These are phyloP conservation scores for Pyrrhosoma nymphula DNA, from an alignment of 2,888 invertebrate species.

Conservation along the genomic window DNA sequence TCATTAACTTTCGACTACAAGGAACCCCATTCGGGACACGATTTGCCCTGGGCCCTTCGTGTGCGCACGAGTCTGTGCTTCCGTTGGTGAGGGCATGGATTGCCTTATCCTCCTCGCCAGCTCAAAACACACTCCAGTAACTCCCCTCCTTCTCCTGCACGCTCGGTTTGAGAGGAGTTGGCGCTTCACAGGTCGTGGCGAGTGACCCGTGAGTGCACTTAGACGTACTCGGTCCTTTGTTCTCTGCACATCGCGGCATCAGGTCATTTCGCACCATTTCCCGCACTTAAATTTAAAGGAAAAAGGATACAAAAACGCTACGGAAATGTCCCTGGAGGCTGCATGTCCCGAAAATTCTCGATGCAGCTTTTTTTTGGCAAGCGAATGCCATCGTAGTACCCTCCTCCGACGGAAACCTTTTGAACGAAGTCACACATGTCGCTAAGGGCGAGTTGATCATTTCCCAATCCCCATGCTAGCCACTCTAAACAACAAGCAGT, in stretches of 20 bases:
- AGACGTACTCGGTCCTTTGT: not conserved
- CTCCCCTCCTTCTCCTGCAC: not conserved
- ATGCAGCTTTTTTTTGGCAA: not conserved
- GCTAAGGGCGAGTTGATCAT: not conserved
- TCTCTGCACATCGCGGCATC: not conserved
- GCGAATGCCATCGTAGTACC: not conserved
- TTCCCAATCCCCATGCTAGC: too few species aligned
- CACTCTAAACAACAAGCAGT: not conserved
- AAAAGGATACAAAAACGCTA: not conserved
- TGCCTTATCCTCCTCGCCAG: not conserved
- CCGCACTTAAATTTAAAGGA: not conserved
- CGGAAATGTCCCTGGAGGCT: not conserved
- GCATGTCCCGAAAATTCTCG: not conserved
- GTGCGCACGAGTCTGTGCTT: not conserved
- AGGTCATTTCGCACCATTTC: constrained; percentile 10
- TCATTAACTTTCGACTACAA: constrained; percentile 15
- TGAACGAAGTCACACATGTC: not conserved
- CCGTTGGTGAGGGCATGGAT: not conserved
- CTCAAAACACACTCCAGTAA: not conserved
- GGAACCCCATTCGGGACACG: not conserved
- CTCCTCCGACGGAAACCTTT: not conserved
- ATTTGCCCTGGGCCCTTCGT: not conserved
- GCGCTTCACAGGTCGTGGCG: not conserved
- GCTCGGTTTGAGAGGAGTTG: not conserved
- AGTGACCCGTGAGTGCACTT: not conserved